Evolutionary conservation across 2,888 invertebrate genomes (phyloP).

Genomic region (Cheilosia soror): DNA sequence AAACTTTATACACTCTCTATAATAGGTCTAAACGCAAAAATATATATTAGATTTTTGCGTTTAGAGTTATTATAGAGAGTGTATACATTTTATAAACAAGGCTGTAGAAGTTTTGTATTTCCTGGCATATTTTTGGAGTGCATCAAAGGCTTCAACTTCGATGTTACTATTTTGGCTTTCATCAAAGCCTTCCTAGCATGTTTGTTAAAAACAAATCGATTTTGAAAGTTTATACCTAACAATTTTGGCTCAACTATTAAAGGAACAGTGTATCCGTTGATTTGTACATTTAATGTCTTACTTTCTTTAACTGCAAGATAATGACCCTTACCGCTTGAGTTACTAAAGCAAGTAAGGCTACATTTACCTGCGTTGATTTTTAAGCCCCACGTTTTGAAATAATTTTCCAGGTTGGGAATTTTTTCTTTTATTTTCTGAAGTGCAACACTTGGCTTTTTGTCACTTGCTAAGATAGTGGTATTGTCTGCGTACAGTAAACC

Average conservation of each 20-base stretch:
- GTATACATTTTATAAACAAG: too few relatives aligned
- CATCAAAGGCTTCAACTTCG: background rate
- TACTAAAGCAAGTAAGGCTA: too few relatives aligned
- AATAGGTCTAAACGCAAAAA: too few relatives aligned
- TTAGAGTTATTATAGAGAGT: too few relatives aligned
- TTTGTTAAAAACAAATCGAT: constrained; percentile 3
- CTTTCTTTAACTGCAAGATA: background rate
- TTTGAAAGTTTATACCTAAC: background rate
- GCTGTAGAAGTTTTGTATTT: constrained; percentile 2
- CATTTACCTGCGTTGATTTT: too few relatives aligned
- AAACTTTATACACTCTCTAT: too few relatives aligned
- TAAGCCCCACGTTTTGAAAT: too few relatives aligned
- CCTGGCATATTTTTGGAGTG: background rate
- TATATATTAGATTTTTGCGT: too few relatives aligned
- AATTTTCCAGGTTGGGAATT: background rate
- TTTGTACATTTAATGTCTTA: too few relatives aligned
- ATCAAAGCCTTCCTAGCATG: background rate
- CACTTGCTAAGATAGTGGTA: background rate
- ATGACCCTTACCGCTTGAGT: background rate
- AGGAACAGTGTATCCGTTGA: too few relatives aligned
- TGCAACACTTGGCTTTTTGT: background rate
- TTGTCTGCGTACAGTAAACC: too few relatives aligned
- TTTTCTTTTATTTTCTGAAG: background rate
- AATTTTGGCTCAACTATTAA: background rate
- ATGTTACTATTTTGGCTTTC: too few relatives aligned